These are phyloP conservation scores for Acrocephalus arundinaceus DNA, from an alignment of 2,113 vertebrate species.

Conservation along the genomic window DNA sequence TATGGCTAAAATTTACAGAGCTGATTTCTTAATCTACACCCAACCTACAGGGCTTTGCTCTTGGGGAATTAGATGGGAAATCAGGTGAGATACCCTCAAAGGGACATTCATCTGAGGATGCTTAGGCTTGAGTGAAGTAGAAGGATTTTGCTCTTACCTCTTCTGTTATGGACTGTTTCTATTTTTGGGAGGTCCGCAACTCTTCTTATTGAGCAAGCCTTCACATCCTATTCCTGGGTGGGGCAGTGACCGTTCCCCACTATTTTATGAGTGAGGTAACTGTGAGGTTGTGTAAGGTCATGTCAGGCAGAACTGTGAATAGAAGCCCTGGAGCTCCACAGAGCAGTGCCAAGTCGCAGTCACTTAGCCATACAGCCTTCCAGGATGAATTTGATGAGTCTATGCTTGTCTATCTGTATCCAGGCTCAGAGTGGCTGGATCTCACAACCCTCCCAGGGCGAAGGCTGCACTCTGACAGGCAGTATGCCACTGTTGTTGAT, in stretches of 20 bases:
- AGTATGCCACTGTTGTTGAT: not conserved
- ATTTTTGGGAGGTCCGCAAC: not conserved
- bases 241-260: constrained; percentile 38
- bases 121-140: not conserved
- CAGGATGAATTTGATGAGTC: constrained; percentile 10
- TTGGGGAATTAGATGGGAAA: not conserved
- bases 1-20: not conserved
- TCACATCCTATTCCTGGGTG: constrained; percentile 51
- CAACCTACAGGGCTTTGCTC: not conserved
- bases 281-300: constrained; percentile 37
- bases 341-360: constrained; percentile 51
- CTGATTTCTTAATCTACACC: not conserved
- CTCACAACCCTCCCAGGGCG: not conserved
- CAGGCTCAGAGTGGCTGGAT: not conserved
- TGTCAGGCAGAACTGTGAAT: constrained; percentile 48
- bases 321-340: constrained; percentile 20
- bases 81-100: not conserved
- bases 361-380: constrained; percentile 67
- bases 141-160: not conserved
- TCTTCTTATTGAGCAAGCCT: constrained; percentile 20
- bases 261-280: constrained; percentile 51
- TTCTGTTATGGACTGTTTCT: not conserved
- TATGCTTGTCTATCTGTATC: not conserved
- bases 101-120: not conserved
- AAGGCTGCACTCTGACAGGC: not conserved